Evolutionary conservation across 2,797 vertebrate genomes (phyloP).

Genomic region (Melanogrammus aeglefinus): DNA sequence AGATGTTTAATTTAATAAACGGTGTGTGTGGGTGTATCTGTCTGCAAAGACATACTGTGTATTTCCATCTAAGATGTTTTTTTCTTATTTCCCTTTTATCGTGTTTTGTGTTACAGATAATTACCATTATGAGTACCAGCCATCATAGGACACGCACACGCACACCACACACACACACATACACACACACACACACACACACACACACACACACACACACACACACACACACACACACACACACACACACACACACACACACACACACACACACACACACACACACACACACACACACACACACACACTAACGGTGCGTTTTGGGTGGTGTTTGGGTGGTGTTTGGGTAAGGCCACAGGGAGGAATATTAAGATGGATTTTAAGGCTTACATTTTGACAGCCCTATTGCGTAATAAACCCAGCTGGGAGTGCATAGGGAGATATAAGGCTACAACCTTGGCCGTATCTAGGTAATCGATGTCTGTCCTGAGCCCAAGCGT

Average conservation of each 20-base stretch:
- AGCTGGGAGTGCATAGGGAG: not conserved
- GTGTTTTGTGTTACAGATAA: not conserved
- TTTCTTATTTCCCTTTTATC: not conserved
- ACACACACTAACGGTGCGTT: not conserved
- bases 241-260: not conserved
- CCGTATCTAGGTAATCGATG: not conserved
- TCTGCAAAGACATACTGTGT: not conserved
- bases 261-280: not conserved
- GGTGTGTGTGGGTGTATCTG: not conserved
- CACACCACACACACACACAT: not conserved
- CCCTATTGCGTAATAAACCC: not conserved
- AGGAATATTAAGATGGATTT: not conserved
- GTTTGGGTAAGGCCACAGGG: not conserved
- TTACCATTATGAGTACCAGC: not conserved
- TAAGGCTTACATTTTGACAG: not conserved
- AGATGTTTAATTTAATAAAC: not conserved
- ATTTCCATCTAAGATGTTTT: not conserved
- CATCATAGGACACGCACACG: not conserved
- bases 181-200: not conserved
- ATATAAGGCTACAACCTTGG: not conserved
- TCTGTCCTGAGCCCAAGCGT: not conserved
- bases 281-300: not conserved
- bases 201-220: not conserved
- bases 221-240: not conserved
- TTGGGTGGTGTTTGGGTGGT: not conserved